Evolutionary conservation across 2,113 vertebrate genomes (phyloP).

Genomic region (Heteronetta atricapilla): DNA sequence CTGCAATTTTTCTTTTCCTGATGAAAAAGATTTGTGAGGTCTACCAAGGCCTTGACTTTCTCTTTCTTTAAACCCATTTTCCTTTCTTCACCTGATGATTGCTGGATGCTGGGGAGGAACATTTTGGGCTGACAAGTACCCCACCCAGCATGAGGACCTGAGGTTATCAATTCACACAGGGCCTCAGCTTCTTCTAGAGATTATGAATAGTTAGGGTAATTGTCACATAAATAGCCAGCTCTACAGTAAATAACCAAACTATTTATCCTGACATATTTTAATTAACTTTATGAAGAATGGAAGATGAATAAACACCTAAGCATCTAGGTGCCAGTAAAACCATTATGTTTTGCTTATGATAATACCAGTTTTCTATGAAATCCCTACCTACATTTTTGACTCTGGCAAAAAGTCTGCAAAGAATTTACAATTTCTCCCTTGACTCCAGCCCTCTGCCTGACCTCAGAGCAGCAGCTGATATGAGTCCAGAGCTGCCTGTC

Average conservation of each 20-base stretch:
- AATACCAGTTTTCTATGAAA: not conserved
- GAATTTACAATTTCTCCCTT: not conserved
- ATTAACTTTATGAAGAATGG: slow-evolving; percentile 25
- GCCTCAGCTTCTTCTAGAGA: not conserved
- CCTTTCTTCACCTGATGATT: not conserved
- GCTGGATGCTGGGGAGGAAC: not conserved
- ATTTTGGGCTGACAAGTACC: not conserved
- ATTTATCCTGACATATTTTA: slow-evolving; percentile 17
- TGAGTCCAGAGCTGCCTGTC: not conserved
- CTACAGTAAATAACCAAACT: not conserved
- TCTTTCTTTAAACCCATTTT: not conserved
- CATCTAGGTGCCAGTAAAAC: not conserved
- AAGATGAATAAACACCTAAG: not conserved
- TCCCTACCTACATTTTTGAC: not conserved
- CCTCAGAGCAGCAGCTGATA: not conserved
- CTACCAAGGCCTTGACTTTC: not conserved
- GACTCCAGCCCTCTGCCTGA: not conserved
- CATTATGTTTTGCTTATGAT: not conserved
- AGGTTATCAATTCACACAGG: not conserved
- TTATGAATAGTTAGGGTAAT: not conserved
- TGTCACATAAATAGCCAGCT: not conserved
- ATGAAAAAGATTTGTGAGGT: slow-evolving; percentile 45
- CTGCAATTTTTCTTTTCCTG: slow-evolving; percentile 46
- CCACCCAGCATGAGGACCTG: not conserved
- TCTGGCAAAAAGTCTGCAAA: not conserved